These are phyloP conservation scores for Oncorhynchus nerka DNA, from an alignment of 2,113 vertebrate genomes.

Conservation along the genomic window DNA sequence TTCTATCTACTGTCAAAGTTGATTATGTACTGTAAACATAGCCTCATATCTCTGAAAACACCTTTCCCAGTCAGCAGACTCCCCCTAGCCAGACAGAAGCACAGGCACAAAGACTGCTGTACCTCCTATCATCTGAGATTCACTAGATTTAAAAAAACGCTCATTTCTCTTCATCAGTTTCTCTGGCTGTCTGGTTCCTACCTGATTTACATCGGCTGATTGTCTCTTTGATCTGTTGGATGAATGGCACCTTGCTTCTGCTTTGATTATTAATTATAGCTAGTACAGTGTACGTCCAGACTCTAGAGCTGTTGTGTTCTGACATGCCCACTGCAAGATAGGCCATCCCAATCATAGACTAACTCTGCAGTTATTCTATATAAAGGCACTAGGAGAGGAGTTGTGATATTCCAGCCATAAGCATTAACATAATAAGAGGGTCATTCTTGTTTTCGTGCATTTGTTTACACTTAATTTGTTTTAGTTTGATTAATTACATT, in stretches of 20 bases:
- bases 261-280: constrained; percentile 52
- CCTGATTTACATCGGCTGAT: constrained; percentile 33
- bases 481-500: no score
- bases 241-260: constrained; percentile 37
- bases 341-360: no score
- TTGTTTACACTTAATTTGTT: background rate
- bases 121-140: background rate
- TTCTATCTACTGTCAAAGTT: background rate
- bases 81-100: no score
- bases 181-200: constrained; percentile 11
- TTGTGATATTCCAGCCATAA: background rate
- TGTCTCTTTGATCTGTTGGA: constrained; percentile 42
- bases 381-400: background rate
- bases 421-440: background rate
- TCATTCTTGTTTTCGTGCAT: background rate
- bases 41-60: background rate
- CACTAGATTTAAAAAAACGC: background rate
- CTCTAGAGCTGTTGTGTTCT: constrained; percentile 44
- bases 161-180: background rate
- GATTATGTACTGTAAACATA: background rate
- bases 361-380: background rate
- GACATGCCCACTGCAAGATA: constrained; percentile 19
- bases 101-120: no score
- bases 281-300: constrained; percentile 7
- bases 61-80: no score